phyloP scores from a whole-genome alignment of 2,113 vertebrate species.

The Danionella cerebrum region DNA sequence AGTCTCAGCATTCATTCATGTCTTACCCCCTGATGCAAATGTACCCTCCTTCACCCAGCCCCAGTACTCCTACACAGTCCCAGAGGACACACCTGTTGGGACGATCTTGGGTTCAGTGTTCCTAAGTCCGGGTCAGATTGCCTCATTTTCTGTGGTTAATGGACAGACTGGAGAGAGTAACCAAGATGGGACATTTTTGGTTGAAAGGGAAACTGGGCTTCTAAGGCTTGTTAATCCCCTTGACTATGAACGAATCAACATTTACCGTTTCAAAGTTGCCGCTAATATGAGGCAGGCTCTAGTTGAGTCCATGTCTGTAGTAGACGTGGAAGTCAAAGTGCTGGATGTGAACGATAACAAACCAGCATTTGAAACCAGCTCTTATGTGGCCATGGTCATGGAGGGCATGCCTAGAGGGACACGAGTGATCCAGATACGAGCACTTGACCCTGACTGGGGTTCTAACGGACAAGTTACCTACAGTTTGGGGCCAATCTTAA shows the following conservation, averaged over 20 bases:
- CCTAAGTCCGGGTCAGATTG: slow-evolving; percentile 69
- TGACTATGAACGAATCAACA: slow-evolving; percentile 76
- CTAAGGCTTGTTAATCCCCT: slow-evolving; percentile 81
- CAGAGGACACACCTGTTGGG: slow-evolving; percentile 81
- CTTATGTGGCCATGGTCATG: slow-evolving; percentile 86
- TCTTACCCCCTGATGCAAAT: slow-evolving; percentile 77
- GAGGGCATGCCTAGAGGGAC: slow-evolving; percentile 91
- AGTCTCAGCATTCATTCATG: slow-evolving; percentile 91
- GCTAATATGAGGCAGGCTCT: slow-evolving; percentile 76
- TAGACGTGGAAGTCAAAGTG: slow-evolving; percentile 88
- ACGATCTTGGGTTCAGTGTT: slow-evolving; percentile 81
- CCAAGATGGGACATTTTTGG: slow-evolving; percentile 72
- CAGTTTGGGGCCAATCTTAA: slow-evolving; percentile 64
- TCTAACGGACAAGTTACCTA: slow-evolving; percentile 92
- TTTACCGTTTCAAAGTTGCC: slow-evolving; percentile 84
- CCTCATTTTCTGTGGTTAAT: slow-evolving; percentile 70
- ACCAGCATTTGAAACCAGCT: slow-evolving; percentile 80
- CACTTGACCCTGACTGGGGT: slow-evolving; percentile 80
- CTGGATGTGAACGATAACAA: slow-evolving; percentile 94
- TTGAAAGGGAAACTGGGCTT: slow-evolving; percentile 82
- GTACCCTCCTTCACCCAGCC: slow-evolving; percentile 87
- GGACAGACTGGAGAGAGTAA: slow-evolving; percentile 84
- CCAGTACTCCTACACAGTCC: slow-evolving; percentile 85
- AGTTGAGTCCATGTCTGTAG: slow-evolving; percentile 78
- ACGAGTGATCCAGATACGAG: slow-evolving; percentile 83